Evolutionary conservation across 92 coral and sea anemone genomes (phyloP), one percentile per base, ranked within the genome.

Genomic region (Zoanthus sociatus): DNA sequence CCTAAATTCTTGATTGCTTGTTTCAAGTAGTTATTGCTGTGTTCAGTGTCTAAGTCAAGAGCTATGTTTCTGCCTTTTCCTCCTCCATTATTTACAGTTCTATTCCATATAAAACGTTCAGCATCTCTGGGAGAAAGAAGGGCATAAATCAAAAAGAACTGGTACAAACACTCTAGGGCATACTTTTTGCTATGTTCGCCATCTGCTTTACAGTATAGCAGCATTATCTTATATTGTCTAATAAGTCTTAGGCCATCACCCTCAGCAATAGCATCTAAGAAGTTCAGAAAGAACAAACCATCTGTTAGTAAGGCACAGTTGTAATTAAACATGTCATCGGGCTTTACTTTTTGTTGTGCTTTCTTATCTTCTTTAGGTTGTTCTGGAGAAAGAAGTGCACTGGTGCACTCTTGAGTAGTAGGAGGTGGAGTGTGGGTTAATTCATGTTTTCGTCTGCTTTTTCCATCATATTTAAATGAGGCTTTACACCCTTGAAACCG

Each of bases 101-200:
- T 48, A 46, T 89, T 89, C 89, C 89, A 89, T 50, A 58, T 67
- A 31, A 89, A 76, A 14, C 86, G 51, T 15, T 89, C 84, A 15
- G 78, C 26, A 68, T 89, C 92, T 84, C 78, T 84, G 55, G 89
- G 92, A 46, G 92, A 73, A 0, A 89, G 87, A 47, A 89, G 67
- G 7, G 92, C 83, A 83, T 33, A 55, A 42, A 46, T 55, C 30
- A 84, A 26, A 54, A 89, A 89, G 3, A 63, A 75, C 48, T 84
- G 92, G 32, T 89, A 89, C 8, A 88, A 47, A 81, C 90, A 79
- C 73, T 88, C 90, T 6, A 88, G 77, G 0, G 90, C 73, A 79
- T 88, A 88, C 21, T 88, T 88, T 7, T 20, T 71, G 20, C 90
- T 88, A 58, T 88, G 90, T 15, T 16, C 7, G 5, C n/a, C 15